Conservation (phyloP, 2,113 vertebrate species). For the Neolamprologus cancellatus region DNA sequence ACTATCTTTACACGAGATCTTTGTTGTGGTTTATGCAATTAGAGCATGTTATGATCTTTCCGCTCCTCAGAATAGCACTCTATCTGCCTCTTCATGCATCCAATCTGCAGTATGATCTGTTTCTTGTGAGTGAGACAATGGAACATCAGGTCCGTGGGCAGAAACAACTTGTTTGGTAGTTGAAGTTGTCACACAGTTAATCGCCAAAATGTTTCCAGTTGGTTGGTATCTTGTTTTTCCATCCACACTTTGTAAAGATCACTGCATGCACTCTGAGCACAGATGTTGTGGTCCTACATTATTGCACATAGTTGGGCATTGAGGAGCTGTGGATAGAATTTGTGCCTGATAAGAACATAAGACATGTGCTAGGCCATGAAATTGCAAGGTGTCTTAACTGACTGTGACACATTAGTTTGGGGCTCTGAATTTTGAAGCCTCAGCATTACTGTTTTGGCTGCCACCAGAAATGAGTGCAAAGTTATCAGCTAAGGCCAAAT, state of each 20-base stretch:
- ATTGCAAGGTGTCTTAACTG: neutral
- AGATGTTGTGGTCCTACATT: neutral
- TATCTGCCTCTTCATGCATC: neutral
- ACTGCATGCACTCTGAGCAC: neutral
- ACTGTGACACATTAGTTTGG: neutral
- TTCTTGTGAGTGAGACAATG: neutral
- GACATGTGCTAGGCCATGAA: neutral
- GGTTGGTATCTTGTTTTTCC: neutral
- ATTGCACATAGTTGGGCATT: neutral
- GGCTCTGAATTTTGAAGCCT: neutral
- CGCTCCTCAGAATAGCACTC: neutral
- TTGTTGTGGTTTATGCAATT: neutral
- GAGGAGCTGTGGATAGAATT: neutral
- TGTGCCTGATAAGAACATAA: neutral
- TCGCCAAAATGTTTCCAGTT: neutral
- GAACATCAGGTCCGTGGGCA: neutral
- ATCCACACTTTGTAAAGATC: neutral
- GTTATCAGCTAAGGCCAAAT: neutral
- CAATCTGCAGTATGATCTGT: neutral
- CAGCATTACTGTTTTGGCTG: neutral
- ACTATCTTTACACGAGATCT: neutral
- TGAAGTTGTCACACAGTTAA: neutral
- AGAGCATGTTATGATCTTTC: neutral
- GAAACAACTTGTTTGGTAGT: neutral
- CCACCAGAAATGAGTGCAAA: neutral